Evolutionary conservation across 2,113 vertebrate species (phyloP).

Genomic region (Corydoras maculifer): DNA sequence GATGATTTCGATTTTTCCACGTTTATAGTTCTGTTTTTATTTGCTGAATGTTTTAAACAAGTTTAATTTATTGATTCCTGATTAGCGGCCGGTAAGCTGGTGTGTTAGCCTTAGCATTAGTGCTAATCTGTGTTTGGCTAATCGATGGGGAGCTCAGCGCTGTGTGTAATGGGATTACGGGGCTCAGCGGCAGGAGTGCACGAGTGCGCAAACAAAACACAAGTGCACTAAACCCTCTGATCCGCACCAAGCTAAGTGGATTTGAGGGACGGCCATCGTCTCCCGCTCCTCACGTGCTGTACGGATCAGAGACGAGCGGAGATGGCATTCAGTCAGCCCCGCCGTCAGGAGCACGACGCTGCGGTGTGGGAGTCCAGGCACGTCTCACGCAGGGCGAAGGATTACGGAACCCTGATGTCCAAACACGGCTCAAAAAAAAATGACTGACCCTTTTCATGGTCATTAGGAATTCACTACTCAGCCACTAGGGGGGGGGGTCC

Average conservation of each 20-base stretch:
- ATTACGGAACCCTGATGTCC: too few relatives aligned
- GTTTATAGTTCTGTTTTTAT: neutral
- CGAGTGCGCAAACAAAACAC: slow-evolving; percentile 1
- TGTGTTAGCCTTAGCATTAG: neutral
- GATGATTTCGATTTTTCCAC: too few relatives aligned
- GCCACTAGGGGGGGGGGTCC: neutral
- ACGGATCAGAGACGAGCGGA: neutral
- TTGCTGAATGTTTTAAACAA: too few relatives aligned
- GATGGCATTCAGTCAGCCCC: neutral
- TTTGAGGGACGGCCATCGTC: neutral
- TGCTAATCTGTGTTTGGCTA: slow-evolving; percentile 9
- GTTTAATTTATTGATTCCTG: neutral
- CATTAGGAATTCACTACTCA: neutral
- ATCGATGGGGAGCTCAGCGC: slow-evolving; percentile 2
- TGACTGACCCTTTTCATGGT: neutral
- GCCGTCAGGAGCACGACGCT: neutral
- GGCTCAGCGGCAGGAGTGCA: neutral
- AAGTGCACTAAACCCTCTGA: neutral
- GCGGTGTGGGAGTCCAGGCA: too few relatives aligned
- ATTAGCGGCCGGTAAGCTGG: too few relatives aligned
- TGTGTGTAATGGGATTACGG: neutral
- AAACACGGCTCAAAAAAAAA: too few relatives aligned
- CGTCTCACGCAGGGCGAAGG: too few relatives aligned
- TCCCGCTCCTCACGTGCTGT: neutral
- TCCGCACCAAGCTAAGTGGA: slow-evolving; percentile 8